These are phyloP conservation scores for Hololepta plana DNA, from an alignment of 2,888 invertebrate species.

Conservation along the genomic window DNA sequence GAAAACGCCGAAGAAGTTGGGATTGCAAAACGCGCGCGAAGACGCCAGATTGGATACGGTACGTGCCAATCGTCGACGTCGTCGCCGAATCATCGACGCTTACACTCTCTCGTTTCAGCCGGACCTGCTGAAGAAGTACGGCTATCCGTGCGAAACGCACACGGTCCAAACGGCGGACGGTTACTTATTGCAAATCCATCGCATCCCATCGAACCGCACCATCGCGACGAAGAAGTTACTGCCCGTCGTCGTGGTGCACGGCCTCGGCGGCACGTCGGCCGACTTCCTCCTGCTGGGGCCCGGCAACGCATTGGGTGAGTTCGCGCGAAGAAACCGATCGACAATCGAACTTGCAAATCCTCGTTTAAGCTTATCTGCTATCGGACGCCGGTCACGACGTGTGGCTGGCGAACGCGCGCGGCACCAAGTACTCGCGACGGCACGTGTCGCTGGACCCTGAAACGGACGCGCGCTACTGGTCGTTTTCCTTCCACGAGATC, in stretches of 20 bases:
- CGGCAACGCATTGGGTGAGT: constrained; percentile 26
- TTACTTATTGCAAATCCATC: constrained; percentile 30
- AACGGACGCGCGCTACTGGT: constrained; percentile 16
- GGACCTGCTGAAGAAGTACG: constrained; percentile 24
- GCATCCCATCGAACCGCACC: constrained; percentile 6
- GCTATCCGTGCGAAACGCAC: constrained; percentile 25
- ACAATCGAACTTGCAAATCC: too few species aligned
- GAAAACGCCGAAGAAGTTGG: too few species aligned
- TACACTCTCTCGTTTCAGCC: too few species aligned
- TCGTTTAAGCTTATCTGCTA: constrained; percentile 25
- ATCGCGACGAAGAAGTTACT: too few species aligned
- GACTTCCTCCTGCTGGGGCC: constrained; percentile 32
- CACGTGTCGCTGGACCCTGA: constrained; percentile 24
- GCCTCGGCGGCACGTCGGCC: constrained; percentile 29
- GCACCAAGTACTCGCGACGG: constrained; percentile 34
- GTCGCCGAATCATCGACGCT: too few species aligned
- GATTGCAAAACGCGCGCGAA: too few species aligned
- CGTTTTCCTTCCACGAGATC: constrained; percentile 65
- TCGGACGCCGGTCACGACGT: constrained; percentile 23
- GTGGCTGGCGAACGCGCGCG: constrained; percentile 41
- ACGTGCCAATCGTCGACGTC: too few species aligned
- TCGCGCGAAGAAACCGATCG: too few species aligned
- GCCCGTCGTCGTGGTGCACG: constrained; percentile 26
- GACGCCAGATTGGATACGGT: too few species aligned
- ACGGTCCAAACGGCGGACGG: constrained; percentile 28